phyloP scores from a whole-genome alignment of 2,888 invertebrate genomes.

The Strigamia maritima region DNA sequence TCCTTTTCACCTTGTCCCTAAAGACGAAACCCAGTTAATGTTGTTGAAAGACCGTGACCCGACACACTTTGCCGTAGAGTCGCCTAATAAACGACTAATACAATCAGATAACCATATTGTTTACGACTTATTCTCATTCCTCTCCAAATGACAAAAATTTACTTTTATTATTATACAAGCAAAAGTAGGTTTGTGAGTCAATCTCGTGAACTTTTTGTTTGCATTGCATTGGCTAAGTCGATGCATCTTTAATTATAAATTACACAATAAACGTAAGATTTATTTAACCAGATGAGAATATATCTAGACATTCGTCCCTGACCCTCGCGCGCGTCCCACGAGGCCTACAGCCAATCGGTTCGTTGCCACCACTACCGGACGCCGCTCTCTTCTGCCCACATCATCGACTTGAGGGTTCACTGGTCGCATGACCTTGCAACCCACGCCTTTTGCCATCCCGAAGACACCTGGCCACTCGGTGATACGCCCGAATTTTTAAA shows the following conservation, averaged over 20 bases:
- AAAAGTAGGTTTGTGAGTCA: neutral
- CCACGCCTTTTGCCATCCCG: neutral
- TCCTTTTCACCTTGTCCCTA: slow-evolving; percentile 1
- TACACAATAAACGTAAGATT: neutral
- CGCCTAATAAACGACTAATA: neutral
- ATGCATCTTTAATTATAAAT: neutral
- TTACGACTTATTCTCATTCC: neutral
- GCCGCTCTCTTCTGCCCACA: slow-evolving; percentile 19
- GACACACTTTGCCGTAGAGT: neutral
- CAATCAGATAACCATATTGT: neutral
- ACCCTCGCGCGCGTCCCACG: slow-evolving; percentile 14
- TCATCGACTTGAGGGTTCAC: slow-evolving; percentile 7
- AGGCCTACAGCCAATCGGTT: neutral
- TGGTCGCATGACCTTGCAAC: slow-evolving; percentile 18
- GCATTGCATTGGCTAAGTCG: neutral
- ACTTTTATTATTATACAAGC: neutral
- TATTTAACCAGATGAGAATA: neutral
- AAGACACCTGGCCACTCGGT: neutral
- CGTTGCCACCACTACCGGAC: slow-evolving; percentile 4
- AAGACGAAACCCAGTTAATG: neutral
- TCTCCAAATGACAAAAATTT: neutral
- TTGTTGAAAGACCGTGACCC: neutral
- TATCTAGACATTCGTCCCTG: neutral
- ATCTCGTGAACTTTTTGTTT: neutral
- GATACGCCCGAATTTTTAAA: neutral